A percentile compares a stretch with the other conserved stretches of the same genome.
phyloP scores from a whole-genome alignment of 1,140 invertebrate species.

The Acromyrmex echinatior region DNA sequence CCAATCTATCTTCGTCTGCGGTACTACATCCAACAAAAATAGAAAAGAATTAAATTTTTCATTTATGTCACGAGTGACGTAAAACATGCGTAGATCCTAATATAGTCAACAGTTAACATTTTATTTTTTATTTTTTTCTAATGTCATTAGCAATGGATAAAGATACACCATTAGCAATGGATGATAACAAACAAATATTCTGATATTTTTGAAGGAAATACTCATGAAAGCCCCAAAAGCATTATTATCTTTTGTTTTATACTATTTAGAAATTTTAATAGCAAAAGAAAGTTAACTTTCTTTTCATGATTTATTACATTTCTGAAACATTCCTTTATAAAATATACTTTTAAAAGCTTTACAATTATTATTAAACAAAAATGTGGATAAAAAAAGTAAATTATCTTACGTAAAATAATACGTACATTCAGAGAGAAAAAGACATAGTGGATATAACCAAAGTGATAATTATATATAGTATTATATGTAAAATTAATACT shows the following conservation, averaged over 20 bases:
- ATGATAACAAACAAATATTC: no score
- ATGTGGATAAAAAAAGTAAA: neutral
- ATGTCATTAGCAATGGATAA: no score
- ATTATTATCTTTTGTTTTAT: neutral
- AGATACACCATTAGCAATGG: no score
- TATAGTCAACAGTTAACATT: neutral
- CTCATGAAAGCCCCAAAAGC: no score
- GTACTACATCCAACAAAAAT: conserved; percentile 71
- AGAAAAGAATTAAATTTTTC: neutral
- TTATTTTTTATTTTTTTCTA: neutral
- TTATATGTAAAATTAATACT: no score
- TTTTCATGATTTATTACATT: neutral
- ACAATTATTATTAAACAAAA: neutral
- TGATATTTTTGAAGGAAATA: no score
- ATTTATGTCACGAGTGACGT: neutral
- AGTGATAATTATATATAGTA: no score
- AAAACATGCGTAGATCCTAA: neutral
- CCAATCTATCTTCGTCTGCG: conserved; percentile 81
- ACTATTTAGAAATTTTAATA: neutral
- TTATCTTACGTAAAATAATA: neutral
- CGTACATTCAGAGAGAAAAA: no score
- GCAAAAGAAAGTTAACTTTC: neutral
- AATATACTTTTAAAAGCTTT: neutral
- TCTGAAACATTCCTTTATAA: neutral
- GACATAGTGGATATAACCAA: no score